Evolutionary conservation across 2,888 invertebrate genomes (phyloP).

Genomic region (Lutraria lutraria): DNA sequence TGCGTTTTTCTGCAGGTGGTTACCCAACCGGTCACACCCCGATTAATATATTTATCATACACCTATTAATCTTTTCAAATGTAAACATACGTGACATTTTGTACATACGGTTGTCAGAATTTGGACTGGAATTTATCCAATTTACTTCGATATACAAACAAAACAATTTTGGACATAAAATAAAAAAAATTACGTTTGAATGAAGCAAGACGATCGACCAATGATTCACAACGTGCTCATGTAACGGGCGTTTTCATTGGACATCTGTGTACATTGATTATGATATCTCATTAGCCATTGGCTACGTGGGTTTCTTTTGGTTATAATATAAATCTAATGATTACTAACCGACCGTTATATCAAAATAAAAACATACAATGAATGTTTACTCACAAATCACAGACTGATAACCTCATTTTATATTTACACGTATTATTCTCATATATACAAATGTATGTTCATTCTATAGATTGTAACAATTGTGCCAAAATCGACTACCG

Average conservation of each 20-base stretch:
- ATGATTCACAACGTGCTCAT: neutral
- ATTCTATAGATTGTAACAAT: too few species aligned
- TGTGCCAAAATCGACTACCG: too few species aligned
- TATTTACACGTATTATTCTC: too few species aligned
- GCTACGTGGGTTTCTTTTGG: neutral
- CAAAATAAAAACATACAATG: neutral
- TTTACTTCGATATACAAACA: neutral
- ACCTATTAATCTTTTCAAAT: neutral
- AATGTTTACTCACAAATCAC: neutral
- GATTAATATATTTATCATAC: neutral
- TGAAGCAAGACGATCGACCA: neutral
- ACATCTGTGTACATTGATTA: neutral
- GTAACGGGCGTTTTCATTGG: neutral
- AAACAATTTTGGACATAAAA: neutral
- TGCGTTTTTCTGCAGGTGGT: too few species aligned
- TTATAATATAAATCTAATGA: neutral
- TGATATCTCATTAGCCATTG: neutral
- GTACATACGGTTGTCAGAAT: constrained; percentile 4
- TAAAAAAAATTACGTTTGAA: neutral
- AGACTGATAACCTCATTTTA: neutral
- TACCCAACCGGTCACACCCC: neutral
- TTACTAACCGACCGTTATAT: neutral
- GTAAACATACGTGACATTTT: neutral
- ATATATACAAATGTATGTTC: too few species aligned
- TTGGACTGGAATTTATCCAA: constrained; percentile 11